phyloP scores from a whole-genome alignment of 2,113 vertebrate species.

The Plecturocebus donacophilus region DNA sequence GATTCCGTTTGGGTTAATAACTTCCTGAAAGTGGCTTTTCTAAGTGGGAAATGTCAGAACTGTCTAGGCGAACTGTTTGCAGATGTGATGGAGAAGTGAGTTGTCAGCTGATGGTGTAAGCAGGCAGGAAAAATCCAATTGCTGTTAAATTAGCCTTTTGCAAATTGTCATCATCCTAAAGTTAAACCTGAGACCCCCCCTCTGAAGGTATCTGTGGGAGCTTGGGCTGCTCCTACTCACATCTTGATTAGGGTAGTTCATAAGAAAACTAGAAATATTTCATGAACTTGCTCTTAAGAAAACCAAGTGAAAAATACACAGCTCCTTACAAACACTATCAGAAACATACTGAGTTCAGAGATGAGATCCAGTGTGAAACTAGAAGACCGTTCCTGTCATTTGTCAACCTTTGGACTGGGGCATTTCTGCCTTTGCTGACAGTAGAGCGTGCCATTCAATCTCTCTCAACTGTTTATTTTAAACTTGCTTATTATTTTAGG shows the following conservation, averaged over 20 bases:
- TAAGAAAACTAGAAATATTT: constrained; percentile 74
- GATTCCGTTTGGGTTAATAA: constrained; percentile 89
- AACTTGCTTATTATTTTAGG: constrained; percentile 82
- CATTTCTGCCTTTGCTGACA: constrained; percentile 78
- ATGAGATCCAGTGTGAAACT: constrained; percentile 78
- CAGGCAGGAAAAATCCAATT: constrained; percentile 88
- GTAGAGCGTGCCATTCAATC: constrained; percentile 73
- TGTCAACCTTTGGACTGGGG: constrained; percentile 76
- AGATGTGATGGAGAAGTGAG: constrained; percentile 90
- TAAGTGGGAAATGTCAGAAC: constrained; percentile 88
- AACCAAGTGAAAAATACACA: constrained; percentile 51
- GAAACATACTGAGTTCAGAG: constrained; percentile 75
- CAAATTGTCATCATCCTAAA: constrained; percentile 84
- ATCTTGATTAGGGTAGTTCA: constrained; percentile 47
- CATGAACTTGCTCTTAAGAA: constrained; percentile 71
- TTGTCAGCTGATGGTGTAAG: constrained; percentile 86
- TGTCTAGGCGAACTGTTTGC: constrained; percentile 87
- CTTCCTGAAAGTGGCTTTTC: constrained; percentile 87
- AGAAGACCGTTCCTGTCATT: constrained; percentile 76
- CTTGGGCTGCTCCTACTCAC: neutral
- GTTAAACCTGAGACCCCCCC: constrained; percentile 71
- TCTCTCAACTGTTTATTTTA: constrained; percentile 85
- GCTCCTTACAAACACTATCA: constrained; percentile 70
- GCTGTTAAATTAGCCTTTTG: constrained; percentile 87
- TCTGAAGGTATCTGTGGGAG: constrained; percentile 53